Base-by-base conservation (phyloP, 2,888 invertebrate species). In the Octonoba sinensis region DNA sequence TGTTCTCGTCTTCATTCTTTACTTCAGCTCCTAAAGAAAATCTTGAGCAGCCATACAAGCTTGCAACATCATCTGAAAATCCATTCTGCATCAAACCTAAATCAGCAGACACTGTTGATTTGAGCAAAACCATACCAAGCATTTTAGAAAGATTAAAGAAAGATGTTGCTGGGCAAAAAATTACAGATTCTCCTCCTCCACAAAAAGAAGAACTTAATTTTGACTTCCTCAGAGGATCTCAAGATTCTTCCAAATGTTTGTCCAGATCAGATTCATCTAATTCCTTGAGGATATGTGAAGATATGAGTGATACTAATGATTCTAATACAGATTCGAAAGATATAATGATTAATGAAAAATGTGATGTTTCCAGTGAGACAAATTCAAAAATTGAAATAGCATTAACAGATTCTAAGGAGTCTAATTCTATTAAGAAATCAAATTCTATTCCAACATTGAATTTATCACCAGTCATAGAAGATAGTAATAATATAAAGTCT, bases 331-430 rank as follows among this genome's bases (percentile, higher is more conserved):
- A 81, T 24, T 57, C 54, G 2, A 74, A 81, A 56, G 81, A 74
- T 74, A 20, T 60, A 11, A 18, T 74, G 12, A 49, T 47, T 54
- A 57, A 20, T 56, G 56, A 69, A 3, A 64, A 69, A 54, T 59
- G 59, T 24, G 72, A 72, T 47, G n/a, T 51, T 59, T 46, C 16
- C 88, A 84, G 54, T 46, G 74, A 65, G 71, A 83, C 56, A 82
- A 36, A 2, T 36, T 36, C 36, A 20, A 44, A 69, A 59, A 15
- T 15, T 51, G 47, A 59, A 59, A 18, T 22, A 54, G 16, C 11
- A 59, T 1, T 27, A 16, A 59, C 12, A 24, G 24, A 59, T 24
- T 8, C 13, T 27, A 59, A 27, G 27, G 27, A 59, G 27, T 13
- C 27, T 1, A 36, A 11, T 36, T 36, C 36, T 36, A 11, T 36